phyloP scores from a whole-genome alignment of 2,888 invertebrate species.

The Aproaerema taeniolella region DNA sequence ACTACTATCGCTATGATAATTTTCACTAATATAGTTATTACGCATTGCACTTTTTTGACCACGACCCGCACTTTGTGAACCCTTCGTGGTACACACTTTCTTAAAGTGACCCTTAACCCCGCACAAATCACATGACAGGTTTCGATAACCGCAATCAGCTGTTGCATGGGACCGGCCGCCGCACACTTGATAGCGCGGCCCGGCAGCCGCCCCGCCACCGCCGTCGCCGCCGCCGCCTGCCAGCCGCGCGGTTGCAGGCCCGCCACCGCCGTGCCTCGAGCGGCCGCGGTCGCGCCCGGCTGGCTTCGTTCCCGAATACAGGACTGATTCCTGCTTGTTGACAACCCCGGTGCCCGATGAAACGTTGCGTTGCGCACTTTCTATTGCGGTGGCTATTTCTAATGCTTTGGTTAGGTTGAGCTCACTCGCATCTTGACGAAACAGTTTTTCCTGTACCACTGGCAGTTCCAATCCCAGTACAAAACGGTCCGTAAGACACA shows the following conservation, averaged over 20 bases:
- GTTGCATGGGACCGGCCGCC: slow-evolving; percentile 1
- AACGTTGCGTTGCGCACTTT: background rate
- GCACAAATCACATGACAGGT: background rate
- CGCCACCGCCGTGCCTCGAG: no score
- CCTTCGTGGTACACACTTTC: background rate
- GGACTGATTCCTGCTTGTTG: background rate
- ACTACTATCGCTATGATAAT: background rate
- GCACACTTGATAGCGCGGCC: background rate
- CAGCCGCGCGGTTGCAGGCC: background rate
- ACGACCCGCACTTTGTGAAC: background rate
- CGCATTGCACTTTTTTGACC: background rate
- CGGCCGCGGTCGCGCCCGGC: background rate
- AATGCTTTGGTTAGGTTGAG: background rate
- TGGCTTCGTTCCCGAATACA: background rate
- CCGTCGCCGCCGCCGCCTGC: background rate
- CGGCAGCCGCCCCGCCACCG: background rate
- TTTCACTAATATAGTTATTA: background rate
- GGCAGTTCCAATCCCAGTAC: slow-evolving; percentile 1
- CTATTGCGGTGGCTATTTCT: background rate
- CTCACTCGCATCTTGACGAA: background rate
- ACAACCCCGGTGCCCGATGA: background rate
- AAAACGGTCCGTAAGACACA: slow-evolving; percentile 2
- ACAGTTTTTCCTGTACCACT: background rate
- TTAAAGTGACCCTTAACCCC: slow-evolving; percentile 2
- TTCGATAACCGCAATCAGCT: slow-evolving; percentile 1